Conservation (phyloP, 2,888 invertebrate genomes). For the Ecdyonurus torrentis region DNA sequence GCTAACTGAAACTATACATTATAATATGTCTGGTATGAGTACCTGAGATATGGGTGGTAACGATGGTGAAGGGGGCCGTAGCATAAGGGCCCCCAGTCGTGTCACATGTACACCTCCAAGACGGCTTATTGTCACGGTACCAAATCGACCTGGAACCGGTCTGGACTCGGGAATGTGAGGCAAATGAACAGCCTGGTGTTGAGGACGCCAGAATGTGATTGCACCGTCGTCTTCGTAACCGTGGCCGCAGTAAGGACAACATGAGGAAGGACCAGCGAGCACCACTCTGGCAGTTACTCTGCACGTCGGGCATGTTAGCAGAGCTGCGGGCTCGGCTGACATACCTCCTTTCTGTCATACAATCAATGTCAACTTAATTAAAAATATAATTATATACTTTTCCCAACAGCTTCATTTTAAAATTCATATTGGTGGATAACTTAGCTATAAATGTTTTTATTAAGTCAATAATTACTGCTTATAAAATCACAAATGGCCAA, state of each 20-base stretch:
- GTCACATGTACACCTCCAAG: not conserved
- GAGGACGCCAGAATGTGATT: not conserved
- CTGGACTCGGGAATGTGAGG: not conserved
- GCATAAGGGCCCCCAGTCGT: not conserved
- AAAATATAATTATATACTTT: too few species aligned
- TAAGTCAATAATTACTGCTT: too few species aligned
- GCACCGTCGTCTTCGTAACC: not conserved
- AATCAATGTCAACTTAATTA: too few species aligned
- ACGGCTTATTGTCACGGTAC: not conserved
- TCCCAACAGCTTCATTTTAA: too few species aligned
- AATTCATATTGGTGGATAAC: too few species aligned
- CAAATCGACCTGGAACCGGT: not conserved
- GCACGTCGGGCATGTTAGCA: not conserved
- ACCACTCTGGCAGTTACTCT: not conserved
- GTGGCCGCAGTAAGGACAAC: conserved; percentile 1
- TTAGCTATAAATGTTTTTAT: too few species aligned
- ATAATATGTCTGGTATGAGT: too few species aligned
- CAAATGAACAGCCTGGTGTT: not conserved
- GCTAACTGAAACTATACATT: too few species aligned
- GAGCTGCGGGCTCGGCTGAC: not conserved
- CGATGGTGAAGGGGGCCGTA: not conserved
- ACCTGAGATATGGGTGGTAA: not conserved
- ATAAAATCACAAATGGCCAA: too few species aligned
- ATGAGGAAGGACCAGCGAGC: not conserved
- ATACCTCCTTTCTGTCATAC: too few species aligned